Base-by-base conservation (phyloP, 2,888 invertebrate species). In the Stictocephala bisonia region DNA sequence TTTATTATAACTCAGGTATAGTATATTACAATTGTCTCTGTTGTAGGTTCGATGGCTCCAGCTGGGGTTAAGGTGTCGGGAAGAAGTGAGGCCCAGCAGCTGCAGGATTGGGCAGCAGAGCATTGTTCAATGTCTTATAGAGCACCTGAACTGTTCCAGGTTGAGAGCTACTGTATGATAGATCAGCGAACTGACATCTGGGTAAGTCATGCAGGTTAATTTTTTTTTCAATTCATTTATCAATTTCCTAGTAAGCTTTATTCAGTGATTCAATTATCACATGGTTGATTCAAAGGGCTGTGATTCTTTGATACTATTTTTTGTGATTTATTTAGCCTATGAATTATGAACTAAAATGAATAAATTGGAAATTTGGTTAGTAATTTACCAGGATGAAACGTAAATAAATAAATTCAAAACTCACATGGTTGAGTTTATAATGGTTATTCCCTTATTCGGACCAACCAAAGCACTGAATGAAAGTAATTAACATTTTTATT, bases 171-270 rank as follows among this genome's bases (percentile, higher is more conserved):
- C 80, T 90, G 91, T 80, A 89, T 90, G 79, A 88, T 96, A 71
- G 94, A 94, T 82, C 93, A 95, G 83, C 85, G 93, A 77, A 93
- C 93, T 35, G 95, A 96, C 84, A 91, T 95, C 81, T 96, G 95
- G 95, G 92, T 92, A 85, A 81, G 82, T 78, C 15, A n/a, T n/a
- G n/a, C n/a, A n/a, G n/a, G n/a, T n/a, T n/a, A n/a, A 18, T 7
- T 15, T n/a, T 50, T 13, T 18, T 15, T 24, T 56, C 15, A 56
- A 7, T 18, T n/a, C n/a, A n/a, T n/a, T n/a, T n/a, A n/a, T 24
- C 6, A 15, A 56, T 11, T 13, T 22, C 6, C 56, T 11, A 29
- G 11, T 72, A 53, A 9, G 7, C 22, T 22, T 53, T 50, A 15
- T 27, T 6, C 20, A 50, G 24, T 31, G 11, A 26, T 58, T 31